Evolutionary conservation across 1,140 invertebrate species (phyloP), one percentile per base, ranked within the genome.

Genomic region (Ladona fulva): DNA sequence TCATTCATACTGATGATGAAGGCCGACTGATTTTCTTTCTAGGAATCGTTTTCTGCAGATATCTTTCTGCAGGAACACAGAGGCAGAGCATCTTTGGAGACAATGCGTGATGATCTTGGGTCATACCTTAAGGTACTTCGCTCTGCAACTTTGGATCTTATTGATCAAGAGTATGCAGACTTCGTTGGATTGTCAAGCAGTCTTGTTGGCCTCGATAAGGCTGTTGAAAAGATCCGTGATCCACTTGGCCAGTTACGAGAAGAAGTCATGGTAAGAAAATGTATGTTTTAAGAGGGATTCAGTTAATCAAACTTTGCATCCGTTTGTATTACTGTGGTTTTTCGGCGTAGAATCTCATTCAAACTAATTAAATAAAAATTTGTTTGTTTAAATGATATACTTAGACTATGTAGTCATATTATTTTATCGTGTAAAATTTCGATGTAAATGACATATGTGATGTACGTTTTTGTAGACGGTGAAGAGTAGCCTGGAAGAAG

Each of bases 91-190:
- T 92, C 92, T 22, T 85, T 98, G 80, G 95, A 98, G 84, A 92
- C 89, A 74, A 90, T 99, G 84, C 89, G 95, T 76, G 94, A 97
- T 86, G 96, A 98, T 85, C 86, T 99, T 44, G 93, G 93, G 16
- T 86, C 95, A 25, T 98, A 97, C 84, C 85, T 98, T 42, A 97
- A 97, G 86, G 90, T 95, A 16, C 85, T 99, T 7, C 87, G 95
- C 80, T 92, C 94, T 80, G 93, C 96, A 0, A 96, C 98, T 93
- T 95, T 98, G 80, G 96, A 98, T 85, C 87, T 99, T 0, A 98
- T 99, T 78, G 98, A 99, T 85, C 94, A 96, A 84, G 97, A 99
- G 83, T 99, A 98, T 87, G 94, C 94, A 3, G 96, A 98, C 85
- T 98, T 98, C 89, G 95, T 99, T 10, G 97, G 97, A 86, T 86